Conservation (phyloP, 2,113 vertebrate species). For the Oryzias javanicus region DNA sequence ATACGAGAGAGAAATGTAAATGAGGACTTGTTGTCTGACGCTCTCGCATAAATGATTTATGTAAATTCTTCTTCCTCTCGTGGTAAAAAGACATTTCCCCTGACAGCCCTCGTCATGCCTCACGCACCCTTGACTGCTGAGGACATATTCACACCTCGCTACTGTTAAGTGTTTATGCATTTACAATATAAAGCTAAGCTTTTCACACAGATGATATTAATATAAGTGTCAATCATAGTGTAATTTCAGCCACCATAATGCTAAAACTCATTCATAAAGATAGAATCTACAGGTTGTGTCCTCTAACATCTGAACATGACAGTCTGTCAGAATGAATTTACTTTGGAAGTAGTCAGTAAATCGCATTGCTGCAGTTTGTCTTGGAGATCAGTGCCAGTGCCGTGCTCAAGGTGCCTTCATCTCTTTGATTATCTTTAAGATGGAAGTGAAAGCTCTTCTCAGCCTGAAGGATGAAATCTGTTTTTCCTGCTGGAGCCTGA, state of each 20-base stretch:
- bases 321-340: slow-evolving; percentile 6
- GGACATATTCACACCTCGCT: neutral
- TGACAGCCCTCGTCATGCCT: neutral
- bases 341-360: slow-evolving; percentile 23
- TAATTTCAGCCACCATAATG: no score
- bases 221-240: no score
- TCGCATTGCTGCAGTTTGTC: slow-evolving; percentile 8
- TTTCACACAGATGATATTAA: no score
- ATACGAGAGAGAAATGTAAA: slow-evolving; percentile 33
- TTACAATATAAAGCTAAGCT: no score
- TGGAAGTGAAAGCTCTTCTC: neutral
- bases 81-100: slow-evolving; percentile 7
- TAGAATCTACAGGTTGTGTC: neutral
- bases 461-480: neutral
- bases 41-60: slow-evolving; percentile 41
- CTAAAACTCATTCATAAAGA: no score
- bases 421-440: slow-evolving; percentile 16
- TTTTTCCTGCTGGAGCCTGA: neutral
- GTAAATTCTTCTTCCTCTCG: slow-evolving; percentile 15
- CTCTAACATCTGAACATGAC: slow-evolving; percentile 12
- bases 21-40: slow-evolving; percentile 21
- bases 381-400: slow-evolving; percentile 1
- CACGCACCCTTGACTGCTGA: slow-evolving; percentile 1
- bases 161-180: slow-evolving; percentile 1
- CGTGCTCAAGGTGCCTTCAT: slow-evolving; percentile 1